Conservation (phyloP, 2,113 vertebrate genomes). For the Penelope pileata region DNA sequence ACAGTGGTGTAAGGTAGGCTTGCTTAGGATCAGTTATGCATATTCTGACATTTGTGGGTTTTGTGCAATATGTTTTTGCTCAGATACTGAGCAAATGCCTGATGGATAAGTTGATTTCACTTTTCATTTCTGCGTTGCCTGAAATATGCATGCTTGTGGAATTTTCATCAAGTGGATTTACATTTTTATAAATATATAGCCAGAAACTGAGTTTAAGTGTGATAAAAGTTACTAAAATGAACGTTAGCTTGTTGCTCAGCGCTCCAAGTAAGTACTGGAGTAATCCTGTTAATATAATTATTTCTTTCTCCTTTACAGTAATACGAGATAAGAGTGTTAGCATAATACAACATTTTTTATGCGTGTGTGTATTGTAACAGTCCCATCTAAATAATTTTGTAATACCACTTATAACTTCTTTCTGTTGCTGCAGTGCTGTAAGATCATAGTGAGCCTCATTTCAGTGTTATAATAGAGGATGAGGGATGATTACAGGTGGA, state of each 20-base stretch:
- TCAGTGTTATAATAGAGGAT: background rate
- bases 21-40: background rate
- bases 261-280: background rate
- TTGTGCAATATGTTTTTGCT: background rate
- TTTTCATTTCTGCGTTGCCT: background rate
- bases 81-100: background rate
- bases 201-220: background rate
- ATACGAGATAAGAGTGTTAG: background rate
- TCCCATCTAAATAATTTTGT: background rate
- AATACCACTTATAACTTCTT: background rate
- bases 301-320: background rate
- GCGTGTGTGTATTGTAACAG: background rate
- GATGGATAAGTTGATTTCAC: background rate
- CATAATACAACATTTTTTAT: background rate
- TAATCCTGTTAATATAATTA: background rate
- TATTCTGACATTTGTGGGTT: background rate
- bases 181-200: background rate
- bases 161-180: background rate
- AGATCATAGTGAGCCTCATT: background rate
- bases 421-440: background rate
- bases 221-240: background rate
- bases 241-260: background rate
- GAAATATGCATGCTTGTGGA: background rate
- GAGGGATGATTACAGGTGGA: background rate
- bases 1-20: background rate